phyloP scores from a whole-genome alignment of 2,888 invertebrate species.

The Agrotis segetum region DNA sequence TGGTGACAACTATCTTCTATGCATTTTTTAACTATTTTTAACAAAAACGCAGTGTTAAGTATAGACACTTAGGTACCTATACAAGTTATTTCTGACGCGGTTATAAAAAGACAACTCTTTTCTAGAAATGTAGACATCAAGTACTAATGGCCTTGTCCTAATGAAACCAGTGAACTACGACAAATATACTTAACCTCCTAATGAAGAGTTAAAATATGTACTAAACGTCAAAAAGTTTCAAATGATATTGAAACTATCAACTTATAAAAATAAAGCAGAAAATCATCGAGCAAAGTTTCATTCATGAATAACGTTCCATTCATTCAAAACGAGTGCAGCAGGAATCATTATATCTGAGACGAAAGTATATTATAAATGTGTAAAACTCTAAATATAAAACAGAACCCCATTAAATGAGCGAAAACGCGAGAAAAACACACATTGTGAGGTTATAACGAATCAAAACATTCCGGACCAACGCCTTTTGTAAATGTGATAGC shows the following conservation, averaged over 20 bases:
- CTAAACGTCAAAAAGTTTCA: neutral
- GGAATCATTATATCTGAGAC: slow-evolving; percentile 14
- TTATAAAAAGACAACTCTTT: slow-evolving; percentile 55
- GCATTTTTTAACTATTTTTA: neutral
- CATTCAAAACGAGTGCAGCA: slow-evolving; percentile 39
- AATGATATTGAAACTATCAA: neutral
- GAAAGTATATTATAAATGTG: slow-evolving; percentile 35
- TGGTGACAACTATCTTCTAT: too few relatives aligned
- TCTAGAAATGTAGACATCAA: slow-evolving; percentile 35
- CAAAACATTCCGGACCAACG: slow-evolving; percentile 80
- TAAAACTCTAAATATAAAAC: slow-evolving; percentile 57
- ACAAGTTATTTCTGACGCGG: slow-evolving; percentile 58
- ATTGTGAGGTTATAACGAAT: slow-evolving; percentile 83
- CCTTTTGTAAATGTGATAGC: slow-evolving; percentile 66
- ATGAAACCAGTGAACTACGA: slow-evolving; percentile 48
- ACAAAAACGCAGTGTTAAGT: neutral
- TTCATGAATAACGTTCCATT: slow-evolving; percentile 38
- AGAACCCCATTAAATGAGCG: slow-evolving; percentile 58
- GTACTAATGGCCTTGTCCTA: slow-evolving; percentile 60
- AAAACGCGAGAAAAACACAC: slow-evolving; percentile 68
- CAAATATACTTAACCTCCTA: slow-evolving; percentile 1
- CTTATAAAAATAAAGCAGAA: neutral
- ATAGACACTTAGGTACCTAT: neutral
- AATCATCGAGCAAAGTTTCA: slow-evolving; percentile 32
- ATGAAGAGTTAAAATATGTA: neutral